Base-by-base conservation (phyloP, 2,888 invertebrate species). In the Noctua janthina region DNA sequence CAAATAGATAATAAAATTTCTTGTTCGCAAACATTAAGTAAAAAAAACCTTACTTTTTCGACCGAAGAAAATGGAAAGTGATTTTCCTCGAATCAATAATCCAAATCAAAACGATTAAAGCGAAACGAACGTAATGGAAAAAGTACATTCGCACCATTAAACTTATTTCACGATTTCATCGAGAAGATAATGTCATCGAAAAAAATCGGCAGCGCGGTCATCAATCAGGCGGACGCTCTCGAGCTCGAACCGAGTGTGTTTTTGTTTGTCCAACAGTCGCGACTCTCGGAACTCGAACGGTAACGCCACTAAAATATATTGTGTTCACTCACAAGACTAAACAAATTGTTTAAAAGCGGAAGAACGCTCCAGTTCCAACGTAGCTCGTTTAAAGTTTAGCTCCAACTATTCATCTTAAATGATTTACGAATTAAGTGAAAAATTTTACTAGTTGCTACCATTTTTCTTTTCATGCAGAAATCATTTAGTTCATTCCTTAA, bases 141-240 rank as follows among this genome's bases (percentile, higher is more conserved):
- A 90, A 83, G 85, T 87, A 87, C 83, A 89, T 87, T 88, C 88
- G 87, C 85, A 76, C 88, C 89, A 90, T 91, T 91, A 89, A 90
- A 91, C 89, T 90, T 89, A 82, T 89, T 90, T 89, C 84, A 89
- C 89, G 88, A 90, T 91, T 93, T 90, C 88, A 89, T 91, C 90
- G 89, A 82, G 83, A 88, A 90, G 91, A 93, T 93, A 93, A 92
- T 89, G 91, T 91, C 91, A 91, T 90, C 90, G 88, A 90, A 93
- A 92, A 93, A 91, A 91, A 77, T 85, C 85, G 83, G 86, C 72
- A 72, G 87, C 85, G 91, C 82, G 87, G 89, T 90, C 93, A 94
- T 94, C 93, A 92, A 94, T 94, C 93, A 93, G 90, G 76, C 85
- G 82, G 83, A 73, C 87, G 88, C 87, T 84, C 76, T 83, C 81